Evolutionary conservation across 2,888 invertebrate species (phyloP), one percentile per base, ranked within the genome.

Genomic region (Aphodius sticticus): DNA sequence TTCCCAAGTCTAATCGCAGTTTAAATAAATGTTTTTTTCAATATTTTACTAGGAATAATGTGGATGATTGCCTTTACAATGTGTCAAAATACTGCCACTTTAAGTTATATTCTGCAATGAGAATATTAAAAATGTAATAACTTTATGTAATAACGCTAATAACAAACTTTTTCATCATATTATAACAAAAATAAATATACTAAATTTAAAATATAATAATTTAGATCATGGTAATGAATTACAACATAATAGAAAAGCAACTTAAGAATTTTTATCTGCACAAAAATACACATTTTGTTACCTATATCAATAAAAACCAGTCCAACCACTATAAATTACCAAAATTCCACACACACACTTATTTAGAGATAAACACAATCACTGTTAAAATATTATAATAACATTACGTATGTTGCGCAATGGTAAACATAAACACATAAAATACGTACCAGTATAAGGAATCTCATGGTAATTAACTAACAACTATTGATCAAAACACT

Each of bases 381-480:
- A 72, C 26, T 72, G 16, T 72, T 72, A 7, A 12, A 26, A 72
- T 74, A 71, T n/a, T 16, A 6, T 70, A 16, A 6, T 70, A 16
- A 70, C 16, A 70, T 16, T 35, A 71, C 16, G 9, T n/a, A 15
- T 71, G 35, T 26, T 71, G 12, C 35, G 15, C 7, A 53, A 53
- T 53, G n/a, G 38, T 38, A n/a, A 76, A 76, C 12, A 76, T 0
- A n/a, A 38, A 15, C 38, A 77, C 16, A 16, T 69, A 69, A 77
- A 16, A 14, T 83, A 86, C 86, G 80, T 85, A 87, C 86, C 85
- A 86, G 82, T 83, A 86, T 82, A 80, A 85, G 83, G 82, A 84
- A 84, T 82, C 84, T 86, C 85, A 86, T 86, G 81, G 82, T 80
- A 82, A 83, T 12, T 53, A 53, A 53, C 12, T 53, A 53, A 53